Conservation (phyloP, 2,888 invertebrate species). For the Papilio gigon region DNA sequence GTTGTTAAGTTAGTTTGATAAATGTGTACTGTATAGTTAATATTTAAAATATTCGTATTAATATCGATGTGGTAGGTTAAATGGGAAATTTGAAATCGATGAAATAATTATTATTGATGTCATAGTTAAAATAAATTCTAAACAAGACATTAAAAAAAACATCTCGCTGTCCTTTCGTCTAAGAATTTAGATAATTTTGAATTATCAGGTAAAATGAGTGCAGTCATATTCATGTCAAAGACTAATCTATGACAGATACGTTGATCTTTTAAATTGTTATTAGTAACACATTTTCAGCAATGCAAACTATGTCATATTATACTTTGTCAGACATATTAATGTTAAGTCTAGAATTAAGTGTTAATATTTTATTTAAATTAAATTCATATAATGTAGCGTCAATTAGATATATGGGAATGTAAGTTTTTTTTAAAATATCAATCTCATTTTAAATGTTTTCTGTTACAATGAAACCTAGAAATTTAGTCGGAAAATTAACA, state of each 20-base stretch:
- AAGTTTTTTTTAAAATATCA: not conserved
- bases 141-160: constrained; percentile 19
- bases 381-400: constrained; percentile 19
- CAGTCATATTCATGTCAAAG: constrained; percentile 20
- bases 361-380: not conserved
- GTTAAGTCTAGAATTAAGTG: too few species aligned
- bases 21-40: constrained; percentile 36
- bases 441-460: too few species aligned
- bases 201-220: constrained; percentile 24
- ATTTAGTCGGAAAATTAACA: too few species aligned
- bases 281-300: not conserved
- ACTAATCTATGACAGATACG: not conserved
- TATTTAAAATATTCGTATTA: constrained; percentile 30
- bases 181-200: constrained; percentile 25
- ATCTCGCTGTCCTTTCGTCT: constrained; percentile 38
- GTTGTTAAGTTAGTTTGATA: constrained; percentile 30
- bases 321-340: too few species aligned
- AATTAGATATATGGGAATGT: constrained; percentile 27
- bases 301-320: too few species aligned
- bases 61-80: constrained; percentile 23
- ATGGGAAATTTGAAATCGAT: not conserved
- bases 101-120: constrained; percentile 32
- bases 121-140: constrained; percentile 26
- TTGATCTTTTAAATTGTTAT: not conserved
- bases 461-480: too few species aligned